These are phyloP conservation scores for Caenorhabditis sp. DNA, from an alignment of 2,888 invertebrate species.

Conservation along the genomic window DNA sequence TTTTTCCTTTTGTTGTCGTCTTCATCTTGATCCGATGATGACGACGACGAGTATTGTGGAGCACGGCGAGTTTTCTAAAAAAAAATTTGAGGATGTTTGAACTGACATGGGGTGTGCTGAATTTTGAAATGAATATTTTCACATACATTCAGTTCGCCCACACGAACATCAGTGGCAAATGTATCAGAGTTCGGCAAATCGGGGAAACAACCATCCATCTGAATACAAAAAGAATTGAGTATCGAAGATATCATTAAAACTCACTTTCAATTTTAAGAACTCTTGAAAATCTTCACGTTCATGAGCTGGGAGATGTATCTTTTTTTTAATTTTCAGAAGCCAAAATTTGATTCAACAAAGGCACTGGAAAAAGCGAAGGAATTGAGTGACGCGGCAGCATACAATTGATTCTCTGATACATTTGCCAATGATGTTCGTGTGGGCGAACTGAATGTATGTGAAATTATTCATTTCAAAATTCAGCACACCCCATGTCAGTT, in stretches of 20 bases:
- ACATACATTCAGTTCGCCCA: constrained; percentile 2
- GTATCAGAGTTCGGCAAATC: constrained; percentile 9
- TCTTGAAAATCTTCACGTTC: neutral
- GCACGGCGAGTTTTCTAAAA: constrained; percentile 28
- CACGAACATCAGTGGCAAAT: constrained; percentile 5
- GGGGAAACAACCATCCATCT: constrained; percentile 22
- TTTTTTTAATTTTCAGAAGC: neutral
- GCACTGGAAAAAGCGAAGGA: neutral
- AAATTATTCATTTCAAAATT: neutral
- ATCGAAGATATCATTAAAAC: too few relatives aligned
- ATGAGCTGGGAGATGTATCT: constrained; percentile 6
- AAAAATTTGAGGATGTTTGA: neutral
- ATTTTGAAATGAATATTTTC: neutral
- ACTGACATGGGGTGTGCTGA: neutral
- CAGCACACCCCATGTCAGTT: neutral
- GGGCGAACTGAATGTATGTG: neutral
- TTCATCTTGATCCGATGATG: constrained; percentile 8
- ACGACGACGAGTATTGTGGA: constrained; percentile 4
- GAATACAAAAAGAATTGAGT: neutral
- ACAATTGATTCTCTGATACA: neutral
- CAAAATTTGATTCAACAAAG: neutral
- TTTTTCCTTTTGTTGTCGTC: neutral
- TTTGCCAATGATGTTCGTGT: constrained; percentile 7
- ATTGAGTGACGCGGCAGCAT: neutral
- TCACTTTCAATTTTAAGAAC: neutral